phyloP scores from a whole-genome alignment of 1,140 invertebrate genomes.

The Atta colombica region DNA sequence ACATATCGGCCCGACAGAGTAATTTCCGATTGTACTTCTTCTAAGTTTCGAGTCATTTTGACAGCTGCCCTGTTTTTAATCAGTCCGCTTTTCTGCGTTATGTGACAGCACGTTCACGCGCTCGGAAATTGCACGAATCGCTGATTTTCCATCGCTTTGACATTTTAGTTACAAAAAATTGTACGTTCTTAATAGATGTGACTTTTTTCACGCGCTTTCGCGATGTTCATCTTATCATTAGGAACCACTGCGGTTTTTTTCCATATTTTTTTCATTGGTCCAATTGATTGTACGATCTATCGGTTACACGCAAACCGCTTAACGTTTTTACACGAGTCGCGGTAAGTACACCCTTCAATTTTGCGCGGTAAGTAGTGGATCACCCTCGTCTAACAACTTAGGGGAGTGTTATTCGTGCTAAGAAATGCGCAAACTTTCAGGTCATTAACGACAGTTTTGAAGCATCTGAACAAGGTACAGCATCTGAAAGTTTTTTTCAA shows the following conservation, averaged over 20 bases:
- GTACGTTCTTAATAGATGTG: background rate
- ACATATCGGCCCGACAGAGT: conserved; percentile 26
- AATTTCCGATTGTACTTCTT: conserved; percentile 40
- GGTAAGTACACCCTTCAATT: conserved; percentile 25
- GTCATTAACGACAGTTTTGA: conserved; percentile 49
- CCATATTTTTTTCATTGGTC: background rate
- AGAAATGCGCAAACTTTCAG: conserved; percentile 40
- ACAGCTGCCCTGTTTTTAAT: conserved; percentile 43
- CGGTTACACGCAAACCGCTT: background rate
- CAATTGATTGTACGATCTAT: conserved; percentile 14
- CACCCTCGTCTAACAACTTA: conserved; percentile 21
- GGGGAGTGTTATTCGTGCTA: conserved; percentile 13
- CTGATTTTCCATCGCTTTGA: background rate
- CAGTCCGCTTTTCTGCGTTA: conserved; percentile 11
- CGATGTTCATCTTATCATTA: conserved; percentile 9
- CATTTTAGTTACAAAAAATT: background rate
- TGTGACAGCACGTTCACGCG: conserved; percentile 21
- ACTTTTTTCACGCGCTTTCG: conserved; percentile 11
- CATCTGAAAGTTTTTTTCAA: conserved; percentile 15
- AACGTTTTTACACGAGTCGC: conserved; percentile 27
- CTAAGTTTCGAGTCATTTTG: conserved; percentile 43
- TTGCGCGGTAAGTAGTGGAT: conserved; percentile 19
- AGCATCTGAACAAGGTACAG: conserved; percentile 15
- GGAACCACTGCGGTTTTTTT: background rate
- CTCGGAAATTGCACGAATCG: conserved; percentile 25